These are phyloP conservation scores for Enteromius unitaeniatus DNA, from an alignment of 2,797 vertebrate genomes.

Conservation along the genomic window DNA sequence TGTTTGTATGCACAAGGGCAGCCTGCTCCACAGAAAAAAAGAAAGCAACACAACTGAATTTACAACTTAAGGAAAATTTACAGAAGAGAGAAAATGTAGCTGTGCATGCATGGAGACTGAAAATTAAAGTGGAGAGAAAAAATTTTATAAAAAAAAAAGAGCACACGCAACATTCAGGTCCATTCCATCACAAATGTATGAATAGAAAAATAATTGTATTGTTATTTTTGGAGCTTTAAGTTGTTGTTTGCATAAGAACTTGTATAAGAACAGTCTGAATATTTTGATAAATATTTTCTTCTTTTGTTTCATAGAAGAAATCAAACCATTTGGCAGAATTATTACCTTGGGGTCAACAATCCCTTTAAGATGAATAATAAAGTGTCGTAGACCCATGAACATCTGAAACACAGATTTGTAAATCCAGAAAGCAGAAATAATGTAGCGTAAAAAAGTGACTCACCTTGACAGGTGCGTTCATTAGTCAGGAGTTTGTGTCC, in stretches of 20 bases:
- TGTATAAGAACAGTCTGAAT: not conserved
- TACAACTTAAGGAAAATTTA: too few species aligned
- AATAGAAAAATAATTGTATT: too few species aligned
- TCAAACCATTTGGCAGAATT: not conserved
- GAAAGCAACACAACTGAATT: not conserved
- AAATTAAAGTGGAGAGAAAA: too few species aligned
- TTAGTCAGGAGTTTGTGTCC: slow-evolving; percentile 96
- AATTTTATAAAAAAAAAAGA: too few species aligned
- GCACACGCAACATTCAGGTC: too few species aligned
- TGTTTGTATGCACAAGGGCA: not conserved
- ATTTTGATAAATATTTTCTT: not conserved
- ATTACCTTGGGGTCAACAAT: not conserved
- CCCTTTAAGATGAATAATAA: not conserved
- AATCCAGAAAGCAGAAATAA: slow-evolving; percentile 5
- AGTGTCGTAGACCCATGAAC: not conserved
- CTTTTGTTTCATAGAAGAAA: not conserved
- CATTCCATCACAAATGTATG: too few species aligned
- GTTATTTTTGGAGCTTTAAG: not conserved
- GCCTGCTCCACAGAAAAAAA: not conserved
- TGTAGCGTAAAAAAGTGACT: slow-evolving; percentile 57
- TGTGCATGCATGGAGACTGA: too few species aligned
- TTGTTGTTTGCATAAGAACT: too few species aligned
- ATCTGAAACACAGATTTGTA: not conserved
- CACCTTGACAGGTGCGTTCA: slow-evolving; percentile 95
- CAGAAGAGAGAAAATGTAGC: too few species aligned